A percentile compares a stretch with the other conserved stretches of the same genome.
These are phyloP conservation scores for Diploscapter pachys DNA, from an alignment of 1,140 invertebrate genomes.

Conservation along the genomic window DNA sequence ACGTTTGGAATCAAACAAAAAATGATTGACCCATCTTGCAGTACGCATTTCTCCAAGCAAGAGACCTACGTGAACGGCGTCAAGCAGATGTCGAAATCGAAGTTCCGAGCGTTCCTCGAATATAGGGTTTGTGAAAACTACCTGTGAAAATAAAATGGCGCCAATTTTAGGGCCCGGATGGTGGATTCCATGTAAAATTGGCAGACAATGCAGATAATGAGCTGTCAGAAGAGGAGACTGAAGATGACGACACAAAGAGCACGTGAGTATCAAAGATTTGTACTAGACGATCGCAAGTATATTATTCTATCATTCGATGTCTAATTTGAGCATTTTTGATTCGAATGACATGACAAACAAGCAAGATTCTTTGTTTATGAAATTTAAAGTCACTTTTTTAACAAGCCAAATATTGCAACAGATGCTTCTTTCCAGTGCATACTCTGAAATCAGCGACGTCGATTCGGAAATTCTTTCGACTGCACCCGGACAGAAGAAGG, in stretches of 20 bases:
- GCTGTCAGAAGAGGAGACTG: constrained; percentile 37
- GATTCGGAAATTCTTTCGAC: constrained; percentile 10
- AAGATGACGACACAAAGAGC: constrained; percentile 34
- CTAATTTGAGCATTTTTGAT: background rate
- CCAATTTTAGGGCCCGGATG: constrained; percentile 31
- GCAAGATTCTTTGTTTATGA: background rate
- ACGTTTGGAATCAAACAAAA: background rate
- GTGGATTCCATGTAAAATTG: constrained; percentile 42
- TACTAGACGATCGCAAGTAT: background rate
- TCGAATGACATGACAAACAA: background rate
- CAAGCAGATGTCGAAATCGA: constrained; percentile 28
- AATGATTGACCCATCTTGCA: constrained; percentile 23
- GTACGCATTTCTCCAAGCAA: constrained; percentile 29
- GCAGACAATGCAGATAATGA: constrained; percentile 30
- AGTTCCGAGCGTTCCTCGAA: constrained; percentile 38
- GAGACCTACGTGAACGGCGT: constrained; percentile 40
- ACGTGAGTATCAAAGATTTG: constrained; percentile 9
- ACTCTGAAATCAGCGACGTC: constrained; percentile 20
- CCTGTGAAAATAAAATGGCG: background rate
- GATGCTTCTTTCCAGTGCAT: constrained; percentile 7
- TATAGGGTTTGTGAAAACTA: constrained; percentile 15
- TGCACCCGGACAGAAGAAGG: background rate
- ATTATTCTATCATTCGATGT: background rate
- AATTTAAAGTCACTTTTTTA: background rate
- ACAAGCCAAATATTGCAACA: background rate